A percentile compares a stretch with the other conserved stretches of the same genome.
These are phyloP conservation scores for Tenthredo livida DNA, from an alignment of 2,888 invertebrate species.

Conservation along the genomic window DNA sequence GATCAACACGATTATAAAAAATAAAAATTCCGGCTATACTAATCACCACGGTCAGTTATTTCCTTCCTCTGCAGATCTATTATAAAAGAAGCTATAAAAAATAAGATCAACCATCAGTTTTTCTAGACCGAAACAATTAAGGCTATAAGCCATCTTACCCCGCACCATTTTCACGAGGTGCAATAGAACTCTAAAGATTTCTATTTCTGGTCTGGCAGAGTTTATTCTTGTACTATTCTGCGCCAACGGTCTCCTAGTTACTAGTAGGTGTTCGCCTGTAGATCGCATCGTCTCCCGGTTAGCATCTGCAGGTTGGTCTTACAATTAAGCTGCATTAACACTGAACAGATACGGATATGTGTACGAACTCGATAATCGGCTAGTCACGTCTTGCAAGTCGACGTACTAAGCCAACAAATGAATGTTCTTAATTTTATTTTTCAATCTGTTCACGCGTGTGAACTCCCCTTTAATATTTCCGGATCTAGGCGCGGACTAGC, in stretches of 20 bases:
- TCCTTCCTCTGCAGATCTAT: neutral
- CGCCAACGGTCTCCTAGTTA: neutral
- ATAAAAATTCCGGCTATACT: neutral
- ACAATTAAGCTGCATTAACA: constrained; percentile 30
- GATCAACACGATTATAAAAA: neutral
- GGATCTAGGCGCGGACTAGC: constrained; percentile 4
- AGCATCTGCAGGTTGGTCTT: constrained; percentile 33
- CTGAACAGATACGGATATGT: neutral
- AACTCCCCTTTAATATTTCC: neutral
- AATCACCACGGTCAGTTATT: neutral
- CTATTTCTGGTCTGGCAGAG: constrained; percentile 33
- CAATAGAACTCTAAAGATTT: constrained; percentile 32
- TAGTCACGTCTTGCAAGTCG: neutral
- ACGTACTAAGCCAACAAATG: neutral
- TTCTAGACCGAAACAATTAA: neutral
- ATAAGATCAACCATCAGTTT: neutral
- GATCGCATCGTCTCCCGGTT: neutral
- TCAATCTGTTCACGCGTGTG: neutral
- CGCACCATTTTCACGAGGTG: constrained; percentile 20
- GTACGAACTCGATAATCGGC: constrained; percentile 14
- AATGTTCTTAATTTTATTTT: neutral
- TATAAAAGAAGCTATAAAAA: neutral
- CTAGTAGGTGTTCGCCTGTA: neutral
- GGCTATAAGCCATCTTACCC: neutral
- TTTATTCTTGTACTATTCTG: constrained; percentile 28